Percentiles rank a stretch among this genome's conserved stretches.
These are phyloP conservation scores for Hecatera dysodea DNA, from an alignment of 2,888 invertebrate species.

Conservation along the genomic window DNA sequence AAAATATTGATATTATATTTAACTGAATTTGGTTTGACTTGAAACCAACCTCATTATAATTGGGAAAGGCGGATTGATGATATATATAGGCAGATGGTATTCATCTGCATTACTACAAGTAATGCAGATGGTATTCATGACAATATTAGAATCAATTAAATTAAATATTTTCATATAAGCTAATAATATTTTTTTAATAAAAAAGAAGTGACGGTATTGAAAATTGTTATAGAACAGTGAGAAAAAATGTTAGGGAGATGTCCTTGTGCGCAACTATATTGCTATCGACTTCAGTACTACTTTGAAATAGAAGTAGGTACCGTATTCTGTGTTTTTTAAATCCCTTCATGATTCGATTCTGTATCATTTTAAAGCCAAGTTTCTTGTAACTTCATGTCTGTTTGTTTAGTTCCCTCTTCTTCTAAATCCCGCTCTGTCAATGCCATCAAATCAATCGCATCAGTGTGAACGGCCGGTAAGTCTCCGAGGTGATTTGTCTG, in stretches of 20 bases:
- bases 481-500: constrained; percentile 54
- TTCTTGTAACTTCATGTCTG: neutral
- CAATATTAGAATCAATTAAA: neutral
- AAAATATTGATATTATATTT: too few species aligned
- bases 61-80: too few species aligned
- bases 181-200: neutral
- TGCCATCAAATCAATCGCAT: constrained; percentile 21
- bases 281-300: neutral
- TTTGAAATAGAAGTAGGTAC: neutral
- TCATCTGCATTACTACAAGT: too few species aligned
- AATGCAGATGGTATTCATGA: neutral
- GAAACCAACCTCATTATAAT: too few species aligned
- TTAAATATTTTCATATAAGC: neutral
- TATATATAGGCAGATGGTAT: too few species aligned
- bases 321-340: neutral
- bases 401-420: neutral
- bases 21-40: too few species aligned
- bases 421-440: neutral
- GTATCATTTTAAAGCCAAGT: neutral
- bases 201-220: too few species aligned
- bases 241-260: neutral
- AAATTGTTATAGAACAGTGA: too few species aligned
- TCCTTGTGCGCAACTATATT: neutral
- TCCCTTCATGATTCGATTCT: too few species aligned
- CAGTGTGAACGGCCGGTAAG: constrained; percentile 30